These are phyloP conservation scores for Rotaria socialis DNA, from an alignment of 2,888 invertebrate genomes.

Conservation along the genomic window DNA sequence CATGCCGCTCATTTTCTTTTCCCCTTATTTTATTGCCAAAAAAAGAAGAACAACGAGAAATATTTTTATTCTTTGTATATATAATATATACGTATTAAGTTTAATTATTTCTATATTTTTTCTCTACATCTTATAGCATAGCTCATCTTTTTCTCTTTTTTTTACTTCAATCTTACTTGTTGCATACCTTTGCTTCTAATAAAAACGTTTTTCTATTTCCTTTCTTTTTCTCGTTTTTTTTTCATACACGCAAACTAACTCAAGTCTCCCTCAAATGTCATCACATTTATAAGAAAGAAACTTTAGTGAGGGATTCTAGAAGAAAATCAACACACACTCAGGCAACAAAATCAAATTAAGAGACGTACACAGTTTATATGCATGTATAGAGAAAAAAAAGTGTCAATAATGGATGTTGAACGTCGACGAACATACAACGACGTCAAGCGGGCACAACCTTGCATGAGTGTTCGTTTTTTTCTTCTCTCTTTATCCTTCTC, in stretches of 20 bases:
- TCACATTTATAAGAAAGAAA: not conserved
- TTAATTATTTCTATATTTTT: not conserved
- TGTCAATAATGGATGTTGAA: slow-evolving; percentile 33
- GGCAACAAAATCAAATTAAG: slow-evolving; percentile 20
- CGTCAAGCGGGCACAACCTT: slow-evolving; percentile 32
- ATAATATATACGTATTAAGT: not conserved
- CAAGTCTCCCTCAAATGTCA: not conserved
- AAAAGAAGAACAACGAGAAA: not conserved
- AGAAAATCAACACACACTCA: slow-evolving; percentile 7
- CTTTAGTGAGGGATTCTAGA: not conserved
- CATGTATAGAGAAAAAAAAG: slow-evolving; percentile 23
- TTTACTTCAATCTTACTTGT: not conserved
- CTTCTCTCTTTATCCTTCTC: slow-evolving; percentile 6
- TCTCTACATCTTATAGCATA: not conserved
- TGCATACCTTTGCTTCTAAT: slow-evolving; percentile 10
- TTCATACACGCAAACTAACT: slow-evolving; percentile 20
- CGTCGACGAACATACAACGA: not conserved
- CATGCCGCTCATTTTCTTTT: slow-evolving; percentile 34
- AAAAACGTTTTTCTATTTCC: slow-evolving; percentile 29
- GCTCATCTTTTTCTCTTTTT: not conserved
- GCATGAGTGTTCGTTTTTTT: slow-evolving; percentile 7
- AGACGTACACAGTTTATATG: slow-evolving; percentile 19
- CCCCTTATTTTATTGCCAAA: not conserved
- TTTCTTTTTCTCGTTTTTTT: not conserved
- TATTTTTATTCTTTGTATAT: slow-evolving; percentile 1